Percentiles rank a stretch among this genome's conserved stretches.
Evolutionary conservation across 2,888 invertebrate genomes (phyloP).

Genomic region (Bhutanitis thaidina): DNA sequence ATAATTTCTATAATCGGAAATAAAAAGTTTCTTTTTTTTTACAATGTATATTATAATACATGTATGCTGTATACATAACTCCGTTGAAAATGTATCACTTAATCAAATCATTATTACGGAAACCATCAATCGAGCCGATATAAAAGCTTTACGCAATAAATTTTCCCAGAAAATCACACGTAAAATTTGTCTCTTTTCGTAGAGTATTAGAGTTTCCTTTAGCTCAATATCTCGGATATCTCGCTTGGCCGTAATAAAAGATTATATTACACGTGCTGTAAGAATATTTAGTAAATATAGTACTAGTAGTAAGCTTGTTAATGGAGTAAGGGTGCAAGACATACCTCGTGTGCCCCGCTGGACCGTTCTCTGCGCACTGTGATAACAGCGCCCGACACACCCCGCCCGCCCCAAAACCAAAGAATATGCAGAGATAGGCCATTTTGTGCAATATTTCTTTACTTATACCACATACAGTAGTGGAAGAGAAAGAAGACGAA

Average conservation of each 20-base stretch:
- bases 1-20: too few species aligned
- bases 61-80: too few species aligned
- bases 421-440: conserved; percentile 23
- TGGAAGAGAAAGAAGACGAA: too few species aligned
- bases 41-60: too few species aligned
- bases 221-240: neutral
- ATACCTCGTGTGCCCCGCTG: conserved; percentile 49
- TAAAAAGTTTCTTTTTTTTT: too few species aligned
- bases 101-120: conserved; percentile 1
- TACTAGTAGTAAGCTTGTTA: neutral
- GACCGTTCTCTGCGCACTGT: conserved; percentile 52
- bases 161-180: neutral
- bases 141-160: conserved; percentile 11
- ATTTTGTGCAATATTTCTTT: neutral
- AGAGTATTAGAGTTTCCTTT: neutral
- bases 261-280: neutral
- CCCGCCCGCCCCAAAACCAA: conserved; percentile 30
- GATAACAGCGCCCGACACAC: conserved; percentile 33
- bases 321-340: conserved; percentile 21
- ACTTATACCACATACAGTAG: too few species aligned
- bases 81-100: neutral
- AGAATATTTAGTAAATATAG: neutral
- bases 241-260: neutral
- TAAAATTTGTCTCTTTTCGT: neutral
- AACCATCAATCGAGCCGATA: conserved; percentile 6